Evolutionary conservation across 2,888 invertebrate genomes (phyloP).

Genomic region (Microplitis manilae): DNA sequence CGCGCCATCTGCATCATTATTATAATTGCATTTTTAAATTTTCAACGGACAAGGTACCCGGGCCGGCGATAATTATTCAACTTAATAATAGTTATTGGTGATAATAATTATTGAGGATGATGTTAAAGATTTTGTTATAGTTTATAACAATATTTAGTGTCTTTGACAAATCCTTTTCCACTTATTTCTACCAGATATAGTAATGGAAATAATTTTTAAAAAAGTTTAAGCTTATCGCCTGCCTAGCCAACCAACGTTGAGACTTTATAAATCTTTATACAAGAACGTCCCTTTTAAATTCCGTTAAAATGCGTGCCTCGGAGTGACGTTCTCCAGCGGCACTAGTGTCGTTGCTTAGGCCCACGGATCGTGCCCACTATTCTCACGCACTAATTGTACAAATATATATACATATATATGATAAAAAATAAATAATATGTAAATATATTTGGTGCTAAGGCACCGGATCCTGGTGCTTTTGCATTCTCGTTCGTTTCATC

Average conservation of each 20-base stretch:
- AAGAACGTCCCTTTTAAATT: slow-evolving; percentile 11
- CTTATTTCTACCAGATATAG: slow-evolving; percentile 43
- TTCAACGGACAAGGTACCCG: slow-evolving; percentile 64
- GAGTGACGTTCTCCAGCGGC: slow-evolving; percentile 24
- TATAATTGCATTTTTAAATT: slow-evolving; percentile 52
- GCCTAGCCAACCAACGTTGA: slow-evolving; percentile 67
- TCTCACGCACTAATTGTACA: neutral
- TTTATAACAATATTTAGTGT: slow-evolving; percentile 40
- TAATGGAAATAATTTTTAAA: slow-evolving; percentile 19
- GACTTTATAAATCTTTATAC: slow-evolving; percentile 48
- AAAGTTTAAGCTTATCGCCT: slow-evolving; percentile 57
- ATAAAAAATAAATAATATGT: slow-evolving; percentile 55
- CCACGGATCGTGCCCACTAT: slow-evolving; percentile 39
- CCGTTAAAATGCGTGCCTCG: slow-evolving; percentile 28
- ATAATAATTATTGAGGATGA: slow-evolving; percentile 28
- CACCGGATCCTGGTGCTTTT: slow-evolving; percentile 26
- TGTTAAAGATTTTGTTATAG: slow-evolving; percentile 41
- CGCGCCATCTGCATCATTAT: slow-evolving; percentile 35
- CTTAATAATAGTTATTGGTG: slow-evolving; percentile 10
- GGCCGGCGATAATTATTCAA: slow-evolving; percentile 59
- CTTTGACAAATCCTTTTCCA: slow-evolving; percentile 44
- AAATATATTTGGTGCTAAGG: slow-evolving; percentile 56
- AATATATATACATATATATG: slow-evolving; percentile 16
- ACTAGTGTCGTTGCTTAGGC: slow-evolving; percentile 56
- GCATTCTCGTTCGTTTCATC: slow-evolving; percentile 21